Percentiles rank a stretch among this genome's conserved stretches.
phyloP scores from a whole-genome alignment of 1,140 invertebrate genomes.

The Bombus superbus region DNA sequence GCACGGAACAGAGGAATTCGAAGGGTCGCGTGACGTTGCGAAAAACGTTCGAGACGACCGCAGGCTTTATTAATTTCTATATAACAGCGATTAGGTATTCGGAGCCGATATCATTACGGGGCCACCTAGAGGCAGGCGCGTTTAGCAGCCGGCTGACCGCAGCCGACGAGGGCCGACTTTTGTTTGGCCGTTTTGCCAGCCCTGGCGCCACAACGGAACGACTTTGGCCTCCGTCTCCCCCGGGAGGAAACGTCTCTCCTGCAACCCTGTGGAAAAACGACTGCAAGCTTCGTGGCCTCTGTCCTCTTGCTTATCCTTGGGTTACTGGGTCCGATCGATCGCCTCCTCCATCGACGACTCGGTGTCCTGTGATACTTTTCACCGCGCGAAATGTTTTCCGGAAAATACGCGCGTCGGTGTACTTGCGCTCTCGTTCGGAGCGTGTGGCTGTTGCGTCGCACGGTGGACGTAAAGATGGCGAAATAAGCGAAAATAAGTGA shows the following conservation, averaged over 20 bases:
- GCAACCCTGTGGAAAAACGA: slow-evolving; percentile 10
- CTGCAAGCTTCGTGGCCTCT: background rate
- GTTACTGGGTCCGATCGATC: slow-evolving; percentile 22
- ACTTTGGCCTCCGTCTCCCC: background rate
- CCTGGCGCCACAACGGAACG: slow-evolving; percentile 41
- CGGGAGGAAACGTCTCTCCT: background rate
- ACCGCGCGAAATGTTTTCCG: background rate
- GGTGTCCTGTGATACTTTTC: background rate
- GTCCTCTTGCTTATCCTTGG: background rate
- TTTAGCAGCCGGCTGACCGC: slow-evolving; percentile 43
- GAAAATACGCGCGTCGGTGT: no score
- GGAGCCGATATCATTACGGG: slow-evolving; percentile 71
- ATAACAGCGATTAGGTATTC: slow-evolving; percentile 78
- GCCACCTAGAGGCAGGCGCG: background rate
- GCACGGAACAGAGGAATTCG: slow-evolving; percentile 62
- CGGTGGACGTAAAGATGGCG: no score
- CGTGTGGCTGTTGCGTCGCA: no score
- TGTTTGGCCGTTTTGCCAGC: slow-evolving; percentile 51
- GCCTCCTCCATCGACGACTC: no score
- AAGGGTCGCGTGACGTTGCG: slow-evolving; percentile 65
- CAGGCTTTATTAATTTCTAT: slow-evolving; percentile 79
- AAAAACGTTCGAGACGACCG: slow-evolving; percentile 71
- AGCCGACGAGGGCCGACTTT: slow-evolving; percentile 56
- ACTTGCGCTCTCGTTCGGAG: no score
- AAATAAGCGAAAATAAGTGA: no score